Percentiles rank a stretch among this genome's conserved stretches.
phyloP scores from a whole-genome alignment of 2,797 vertebrate species.

The Hyperoplus lanceolatus region DNA sequence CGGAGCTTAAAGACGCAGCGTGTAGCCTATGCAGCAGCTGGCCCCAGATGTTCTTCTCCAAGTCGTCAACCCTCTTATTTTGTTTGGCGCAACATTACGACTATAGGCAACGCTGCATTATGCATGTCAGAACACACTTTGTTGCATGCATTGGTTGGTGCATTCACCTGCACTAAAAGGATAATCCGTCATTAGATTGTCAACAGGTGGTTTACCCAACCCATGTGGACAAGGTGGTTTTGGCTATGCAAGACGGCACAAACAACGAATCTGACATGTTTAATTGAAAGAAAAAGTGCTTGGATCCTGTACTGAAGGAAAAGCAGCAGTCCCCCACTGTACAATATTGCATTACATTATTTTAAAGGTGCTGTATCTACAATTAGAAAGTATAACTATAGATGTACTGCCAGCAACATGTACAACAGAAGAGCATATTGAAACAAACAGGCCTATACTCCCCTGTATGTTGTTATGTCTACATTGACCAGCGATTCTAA shows the following conservation, averaged over 20 bases:
- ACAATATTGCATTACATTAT: background rate
- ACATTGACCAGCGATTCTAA: background rate
- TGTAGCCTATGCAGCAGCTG: conserved; percentile 17
- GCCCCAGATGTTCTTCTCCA: conserved; percentile 58
- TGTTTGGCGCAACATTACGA: background rate
- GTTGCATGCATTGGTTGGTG: background rate
- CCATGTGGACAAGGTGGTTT: background rate
- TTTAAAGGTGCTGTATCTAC: background rate
- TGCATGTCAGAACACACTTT: conserved; percentile 2
- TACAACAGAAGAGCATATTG: too few relatives aligned
- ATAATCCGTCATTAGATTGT: conserved; percentile 10
- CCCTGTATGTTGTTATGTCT: background rate
- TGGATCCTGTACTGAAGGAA: background rate
- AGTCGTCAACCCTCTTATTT: too few relatives aligned
- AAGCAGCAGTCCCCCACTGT: background rate
- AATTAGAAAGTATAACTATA: background rate
- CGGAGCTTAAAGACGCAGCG: conserved; percentile 81
- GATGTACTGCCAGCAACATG: background rate
- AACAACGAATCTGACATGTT: background rate
- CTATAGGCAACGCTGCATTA: background rate
- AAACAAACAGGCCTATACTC: background rate
- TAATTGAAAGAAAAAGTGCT: background rate
- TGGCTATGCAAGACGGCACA: background rate
- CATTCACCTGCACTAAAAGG: background rate
- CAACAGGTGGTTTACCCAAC: conserved; percentile 73